A percentile compares a stretch with the other conserved stretches of the same genome.
Conservation (phyloP, 2,113 vertebrate species). For the Hystrix cristata region DNA sequence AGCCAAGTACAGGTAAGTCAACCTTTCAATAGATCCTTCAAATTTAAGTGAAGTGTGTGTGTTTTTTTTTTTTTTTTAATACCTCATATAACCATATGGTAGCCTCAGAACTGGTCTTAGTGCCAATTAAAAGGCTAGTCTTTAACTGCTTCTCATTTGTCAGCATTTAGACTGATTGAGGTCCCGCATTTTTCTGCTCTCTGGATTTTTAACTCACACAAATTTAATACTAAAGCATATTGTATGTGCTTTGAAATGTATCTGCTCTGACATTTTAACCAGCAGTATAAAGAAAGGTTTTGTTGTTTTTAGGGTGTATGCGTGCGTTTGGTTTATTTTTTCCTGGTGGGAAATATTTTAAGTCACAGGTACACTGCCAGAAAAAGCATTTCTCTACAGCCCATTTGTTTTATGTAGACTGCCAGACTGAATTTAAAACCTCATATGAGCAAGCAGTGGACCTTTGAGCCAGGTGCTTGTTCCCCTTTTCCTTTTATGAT, state of each 20-base stretch:
- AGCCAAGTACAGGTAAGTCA: not conserved
- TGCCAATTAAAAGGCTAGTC: not conserved
- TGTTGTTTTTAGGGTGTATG: not conserved
- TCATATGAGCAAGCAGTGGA: not conserved
- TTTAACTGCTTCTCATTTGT: not conserved
- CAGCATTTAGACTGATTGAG: not conserved
- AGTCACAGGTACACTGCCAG: conserved; percentile 41
- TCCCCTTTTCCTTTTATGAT: conserved; percentile 63
- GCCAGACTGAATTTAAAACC: conserved; percentile 66
- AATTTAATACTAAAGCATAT: conserved; percentile 23
- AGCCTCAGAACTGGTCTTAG: not conserved
- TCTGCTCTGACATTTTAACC: not conserved
- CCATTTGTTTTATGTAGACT: conserved; percentile 80
- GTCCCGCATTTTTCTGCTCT: not conserved
- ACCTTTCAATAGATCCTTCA: not conserved
- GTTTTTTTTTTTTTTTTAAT: not conserved
- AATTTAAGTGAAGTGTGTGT: not conserved
- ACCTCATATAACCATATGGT: not conserved
- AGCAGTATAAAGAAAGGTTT: not conserved
- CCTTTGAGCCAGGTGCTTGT: conserved; percentile 56
- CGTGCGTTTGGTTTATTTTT: not conserved
- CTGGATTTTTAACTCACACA: not conserved
- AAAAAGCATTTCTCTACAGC: conserved; percentile 73
- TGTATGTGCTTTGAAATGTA: not conserved
- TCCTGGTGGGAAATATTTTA: conserved; percentile 72